Percentiles rank a stretch among this genome's conserved stretches.
Evolutionary conservation across 1,140 invertebrate species (phyloP).

Genomic region (Megalonaias nervosa): DNA sequence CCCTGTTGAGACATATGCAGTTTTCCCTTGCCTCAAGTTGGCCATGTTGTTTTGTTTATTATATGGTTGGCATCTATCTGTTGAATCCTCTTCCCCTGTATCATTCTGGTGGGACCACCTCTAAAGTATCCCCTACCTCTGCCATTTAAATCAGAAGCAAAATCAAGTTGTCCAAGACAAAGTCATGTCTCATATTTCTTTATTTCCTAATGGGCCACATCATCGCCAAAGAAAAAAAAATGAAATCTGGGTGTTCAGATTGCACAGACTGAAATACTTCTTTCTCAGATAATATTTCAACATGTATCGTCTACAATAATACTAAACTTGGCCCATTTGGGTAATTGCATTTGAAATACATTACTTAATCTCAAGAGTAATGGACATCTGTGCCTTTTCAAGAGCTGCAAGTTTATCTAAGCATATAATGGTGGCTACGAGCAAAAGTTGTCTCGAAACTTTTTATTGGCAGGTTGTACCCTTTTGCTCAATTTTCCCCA

Average conservation of each 20-base stretch:
- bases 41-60: too few relatives aligned
- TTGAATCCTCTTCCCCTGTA: too few relatives aligned
- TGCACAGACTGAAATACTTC: constrained; percentile 9
- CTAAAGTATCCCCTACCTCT: too few relatives aligned
- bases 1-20: too few relatives aligned
- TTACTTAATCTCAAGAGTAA: not conserved
- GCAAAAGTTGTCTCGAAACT: not conserved
- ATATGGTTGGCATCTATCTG: too few relatives aligned
- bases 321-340: not conserved
- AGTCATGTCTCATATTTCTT: too few relatives aligned
- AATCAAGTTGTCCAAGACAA: too few relatives aligned
- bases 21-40: too few relatives aligned
- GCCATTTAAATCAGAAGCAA: too few relatives aligned
- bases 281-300: constrained; percentile 4
- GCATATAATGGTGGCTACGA: not conserved
- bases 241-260: constrained; percentile 2
- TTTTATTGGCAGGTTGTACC: not conserved
- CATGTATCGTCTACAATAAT: constrained; percentile 3
- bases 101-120: too few relatives aligned
- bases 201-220: too few relatives aligned
- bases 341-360: constrained; percentile 6
- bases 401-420: not conserved
- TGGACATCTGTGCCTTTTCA: not conserved
- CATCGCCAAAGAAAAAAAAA: too few relatives aligned
- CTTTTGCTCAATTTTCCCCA: constrained; percentile 10